phyloP scores from a whole-genome alignment of 2,113 vertebrate species.

The Lampris megalopsis region DNA sequence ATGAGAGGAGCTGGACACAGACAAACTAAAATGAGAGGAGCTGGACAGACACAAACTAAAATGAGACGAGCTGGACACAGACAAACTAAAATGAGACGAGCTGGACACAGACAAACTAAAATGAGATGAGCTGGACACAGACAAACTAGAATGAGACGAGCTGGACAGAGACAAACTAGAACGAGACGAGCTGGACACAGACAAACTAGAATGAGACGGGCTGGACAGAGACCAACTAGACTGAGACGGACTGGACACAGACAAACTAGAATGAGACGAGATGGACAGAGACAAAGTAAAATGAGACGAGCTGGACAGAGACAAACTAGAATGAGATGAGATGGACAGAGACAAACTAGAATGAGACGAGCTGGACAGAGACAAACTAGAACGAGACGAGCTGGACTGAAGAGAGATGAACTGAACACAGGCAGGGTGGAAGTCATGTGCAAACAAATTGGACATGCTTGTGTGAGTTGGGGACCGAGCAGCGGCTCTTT shows the following conservation, averaged over 20 bases:
- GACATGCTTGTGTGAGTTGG: constrained; percentile 18
- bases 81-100: background rate
- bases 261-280: background rate
- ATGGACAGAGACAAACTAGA: too few species aligned
- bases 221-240: too few species aligned
- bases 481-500: constrained; percentile 44
- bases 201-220: background rate
- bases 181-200: background rate
- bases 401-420: background rate
- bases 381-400: background rate
- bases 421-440: background rate
- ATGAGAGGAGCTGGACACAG: background rate
- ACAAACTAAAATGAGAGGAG: background rate
- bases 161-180: too few species aligned
- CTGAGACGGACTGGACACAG: background rate
- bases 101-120: too few species aligned
- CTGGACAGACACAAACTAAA: too few species aligned
- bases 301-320: background rate
- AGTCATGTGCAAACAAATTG: constrained; percentile 28
- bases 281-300: too few species aligned
- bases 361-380: background rate
- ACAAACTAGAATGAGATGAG: background rate
- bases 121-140: background rate
- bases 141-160: background rate
- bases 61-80: background rate